phyloP scores from a whole-genome alignment of 2,888 invertebrate genomes.

The Drosophila picticornis region DNA sequence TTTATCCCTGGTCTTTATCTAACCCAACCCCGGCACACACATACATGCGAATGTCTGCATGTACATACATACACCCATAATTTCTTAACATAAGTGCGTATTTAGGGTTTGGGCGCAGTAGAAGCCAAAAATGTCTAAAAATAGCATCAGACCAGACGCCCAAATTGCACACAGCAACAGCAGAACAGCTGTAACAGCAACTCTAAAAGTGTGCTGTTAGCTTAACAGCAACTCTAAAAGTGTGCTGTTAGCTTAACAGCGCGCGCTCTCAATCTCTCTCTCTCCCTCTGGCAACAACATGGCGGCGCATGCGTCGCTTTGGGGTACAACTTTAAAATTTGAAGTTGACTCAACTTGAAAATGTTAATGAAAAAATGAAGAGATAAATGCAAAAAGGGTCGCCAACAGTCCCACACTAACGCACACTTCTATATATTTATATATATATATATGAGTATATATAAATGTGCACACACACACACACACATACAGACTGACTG shows the following conservation, averaged over 20 bases:
- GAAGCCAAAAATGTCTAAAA: conserved; percentile 56
- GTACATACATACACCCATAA: conserved; percentile 1
- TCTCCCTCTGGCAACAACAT: conserved; percentile 16
- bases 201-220: conserved; percentile 22
- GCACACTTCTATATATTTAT: conserved; percentile 5
- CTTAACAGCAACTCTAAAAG: conserved; percentile 33
- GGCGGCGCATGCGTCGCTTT: conserved; percentile 65
- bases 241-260: conserved; percentile 26
- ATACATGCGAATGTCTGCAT: not conserved
- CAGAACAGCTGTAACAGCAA: conserved; percentile 20
- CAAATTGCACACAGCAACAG: conserved; percentile 44
- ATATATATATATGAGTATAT: not conserved
- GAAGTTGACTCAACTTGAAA: conserved; percentile 63
- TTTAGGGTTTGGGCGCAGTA: conserved; percentile 23
- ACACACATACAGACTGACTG: conserved; percentile 37
- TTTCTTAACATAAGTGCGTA: not conserved
- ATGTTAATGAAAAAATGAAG: conserved; percentile 79
- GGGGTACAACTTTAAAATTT: conserved; percentile 49
- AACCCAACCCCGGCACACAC: not conserved
- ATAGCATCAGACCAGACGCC: conserved; percentile 51
- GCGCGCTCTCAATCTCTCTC: conserved; percentile 2
- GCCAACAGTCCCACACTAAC: conserved; percentile 24
- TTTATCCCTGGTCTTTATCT: conserved; percentile 19
- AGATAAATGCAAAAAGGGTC: conserved; percentile 52
- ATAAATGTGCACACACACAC: conserved; percentile 12